phyloP scores from a whole-genome alignment of 2,888 invertebrate species.

The Lycaena phlaeas region DNA sequence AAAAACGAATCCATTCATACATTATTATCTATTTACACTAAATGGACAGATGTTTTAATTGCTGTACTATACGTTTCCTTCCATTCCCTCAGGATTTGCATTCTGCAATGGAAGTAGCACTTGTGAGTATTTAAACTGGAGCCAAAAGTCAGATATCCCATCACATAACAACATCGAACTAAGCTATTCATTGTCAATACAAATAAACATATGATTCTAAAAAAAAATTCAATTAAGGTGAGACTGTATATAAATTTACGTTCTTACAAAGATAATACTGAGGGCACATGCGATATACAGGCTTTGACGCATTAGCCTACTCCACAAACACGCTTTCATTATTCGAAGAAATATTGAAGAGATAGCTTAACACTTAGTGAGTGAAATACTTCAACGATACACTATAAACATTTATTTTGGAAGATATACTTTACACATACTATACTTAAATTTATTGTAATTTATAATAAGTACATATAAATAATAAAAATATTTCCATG shows the following conservation, averaged over 20 bases:
- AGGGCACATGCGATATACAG: slow-evolving; percentile 2
- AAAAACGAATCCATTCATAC: slow-evolving; percentile 21
- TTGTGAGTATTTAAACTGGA: slow-evolving; percentile 36
- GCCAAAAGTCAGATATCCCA: slow-evolving; percentile 25
- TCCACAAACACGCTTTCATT: background rate
- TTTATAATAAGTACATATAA: too few species aligned
- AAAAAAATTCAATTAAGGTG: too few species aligned
- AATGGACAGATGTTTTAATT: slow-evolving; percentile 46
- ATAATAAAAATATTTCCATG: slow-evolving; percentile 53
- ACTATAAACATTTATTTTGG: slow-evolving; percentile 71
- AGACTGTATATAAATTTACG: slow-evolving; percentile 13
- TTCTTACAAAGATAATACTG: background rate
- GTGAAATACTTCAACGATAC: slow-evolving; percentile 30
- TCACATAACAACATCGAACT: slow-evolving; percentile 60
- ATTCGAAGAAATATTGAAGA: background rate
- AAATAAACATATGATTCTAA: slow-evolving; percentile 8
- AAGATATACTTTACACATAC: slow-evolving; percentile 44
- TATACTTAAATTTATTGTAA: slow-evolving; percentile 37
- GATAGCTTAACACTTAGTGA: slow-evolving; percentile 10
- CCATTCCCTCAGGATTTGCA: slow-evolving; percentile 58
- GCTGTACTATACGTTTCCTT: slow-evolving; percentile 57
- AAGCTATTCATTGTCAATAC: slow-evolving; percentile 33
- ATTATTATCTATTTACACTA: slow-evolving; percentile 31
- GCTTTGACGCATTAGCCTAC: slow-evolving; percentile 1
- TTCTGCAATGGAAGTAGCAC: slow-evolving; percentile 68